Conservation (phyloP, 1,140 invertebrate genomes). For the Psilanteris sp. region DNA sequence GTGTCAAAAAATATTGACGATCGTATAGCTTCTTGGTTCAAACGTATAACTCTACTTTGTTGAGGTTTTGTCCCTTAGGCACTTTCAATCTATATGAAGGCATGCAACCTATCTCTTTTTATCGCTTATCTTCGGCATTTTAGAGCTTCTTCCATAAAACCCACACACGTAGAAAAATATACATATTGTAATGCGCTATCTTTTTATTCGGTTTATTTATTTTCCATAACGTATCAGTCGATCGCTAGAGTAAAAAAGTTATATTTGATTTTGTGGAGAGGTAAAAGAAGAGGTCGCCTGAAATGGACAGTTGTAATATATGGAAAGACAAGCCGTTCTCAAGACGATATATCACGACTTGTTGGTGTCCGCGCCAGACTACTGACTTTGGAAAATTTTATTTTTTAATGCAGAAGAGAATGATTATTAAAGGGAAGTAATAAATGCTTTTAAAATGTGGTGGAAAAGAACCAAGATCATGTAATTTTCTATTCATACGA, state of each 20-base stretch:
- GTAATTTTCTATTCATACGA: no score
- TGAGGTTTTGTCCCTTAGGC: conserved; percentile 20
- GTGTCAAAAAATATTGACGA: conserved; percentile 25
- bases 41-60: conserved; percentile 11
- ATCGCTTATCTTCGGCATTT: conserved; percentile 9
- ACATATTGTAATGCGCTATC: no score
- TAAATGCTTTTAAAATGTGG: no score
- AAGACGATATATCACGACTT: conserved; percentile 14
- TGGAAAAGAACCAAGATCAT: no score
- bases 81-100: conserved; percentile 23
- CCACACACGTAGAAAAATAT: no score
- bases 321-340: conserved; percentile 15
- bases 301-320: conserved; percentile 29
- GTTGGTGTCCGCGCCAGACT: conserved; percentile 3
- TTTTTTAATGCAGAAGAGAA: conserved; percentile 23
- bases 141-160: conserved; percentile 15
- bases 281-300: conserved; percentile 9
- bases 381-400: conserved; percentile 7
- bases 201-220: conserved; percentile 27
- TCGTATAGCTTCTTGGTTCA: conserved; percentile 1
- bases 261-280: conserved; percentile 17
- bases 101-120: conserved; percentile 1
- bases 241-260: conserved; percentile 19
- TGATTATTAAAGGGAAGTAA: no score
- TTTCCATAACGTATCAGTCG: conserved; percentile 8